Conservation (phyloP, 2,888 invertebrate species). For the Agonopterix arenella region DNA sequence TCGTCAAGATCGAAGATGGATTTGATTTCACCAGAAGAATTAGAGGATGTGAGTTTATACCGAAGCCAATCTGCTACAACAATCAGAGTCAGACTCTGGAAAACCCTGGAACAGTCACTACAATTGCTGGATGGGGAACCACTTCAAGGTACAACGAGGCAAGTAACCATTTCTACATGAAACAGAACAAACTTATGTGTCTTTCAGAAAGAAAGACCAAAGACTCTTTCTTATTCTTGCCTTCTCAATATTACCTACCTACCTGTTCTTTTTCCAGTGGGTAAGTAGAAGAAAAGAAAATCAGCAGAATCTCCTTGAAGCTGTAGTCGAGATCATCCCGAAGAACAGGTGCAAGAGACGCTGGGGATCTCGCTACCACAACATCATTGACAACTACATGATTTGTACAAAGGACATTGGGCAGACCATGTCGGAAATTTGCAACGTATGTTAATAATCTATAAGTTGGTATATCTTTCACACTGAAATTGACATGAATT, state of each 20-base stretch:
- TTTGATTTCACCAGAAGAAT: conserved; percentile 54
- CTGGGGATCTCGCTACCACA: conserved; percentile 56
- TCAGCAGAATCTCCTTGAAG: conserved; percentile 46
- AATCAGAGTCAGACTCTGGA: conserved; percentile 56
- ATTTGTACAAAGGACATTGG: conserved; percentile 61
- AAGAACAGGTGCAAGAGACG: conserved; percentile 54
- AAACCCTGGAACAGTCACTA: conserved; percentile 43
- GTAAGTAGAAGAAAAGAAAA: conserved; percentile 47
- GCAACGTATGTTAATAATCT: conserved; percentile 44
- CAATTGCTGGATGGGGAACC: conserved; percentile 61
- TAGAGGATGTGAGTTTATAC: conserved; percentile 55
- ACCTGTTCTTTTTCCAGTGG: conserved; percentile 34
- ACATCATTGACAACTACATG: conserved; percentile 67
- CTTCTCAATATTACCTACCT: too few species aligned
- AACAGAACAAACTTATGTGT: neutral
- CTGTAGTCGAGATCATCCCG: conserved; percentile 47
- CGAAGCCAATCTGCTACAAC: conserved; percentile 55
- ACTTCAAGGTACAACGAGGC: conserved; percentile 53
- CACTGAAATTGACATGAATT: too few species aligned
- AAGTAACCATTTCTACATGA: conserved; percentile 14
- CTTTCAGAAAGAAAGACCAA: too few species aligned
- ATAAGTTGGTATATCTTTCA: neutral
- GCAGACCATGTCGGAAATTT: conserved; percentile 62
- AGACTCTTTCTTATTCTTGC: neutral
- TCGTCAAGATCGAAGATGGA: conserved; percentile 57